A percentile compares a stretch with the other conserved stretches of the same genome.
phyloP scores from a whole-genome alignment of 2,888 invertebrate genomes.

The Lasioglossum calceatum region DNA sequence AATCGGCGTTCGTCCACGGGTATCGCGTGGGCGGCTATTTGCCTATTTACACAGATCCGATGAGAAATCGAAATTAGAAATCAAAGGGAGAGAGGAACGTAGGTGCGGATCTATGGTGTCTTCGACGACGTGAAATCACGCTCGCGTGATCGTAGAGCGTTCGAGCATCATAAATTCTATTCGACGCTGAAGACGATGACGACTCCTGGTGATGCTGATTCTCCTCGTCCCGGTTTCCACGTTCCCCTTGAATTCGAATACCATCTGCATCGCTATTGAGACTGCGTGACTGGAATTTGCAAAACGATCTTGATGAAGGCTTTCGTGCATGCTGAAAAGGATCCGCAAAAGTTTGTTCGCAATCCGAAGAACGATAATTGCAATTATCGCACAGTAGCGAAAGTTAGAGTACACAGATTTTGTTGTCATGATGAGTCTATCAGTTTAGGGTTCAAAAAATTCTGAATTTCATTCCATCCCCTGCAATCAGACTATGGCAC shows the following conservation, averaged over 20 bases:
- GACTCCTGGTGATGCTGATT: conserved; percentile 54
- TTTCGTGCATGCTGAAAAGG: not conserved
- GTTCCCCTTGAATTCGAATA: conserved; percentile 41
- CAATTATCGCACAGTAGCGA: no score
- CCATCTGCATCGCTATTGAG: conserved; percentile 26
- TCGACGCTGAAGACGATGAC: conserved; percentile 49
- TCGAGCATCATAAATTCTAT: conserved; percentile 56
- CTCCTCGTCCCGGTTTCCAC: conserved; percentile 61
- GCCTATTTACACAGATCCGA: conserved; percentile 66
- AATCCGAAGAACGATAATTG: not conserved
- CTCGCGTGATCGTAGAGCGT: conserved; percentile 40
- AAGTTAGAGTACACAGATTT: no score
- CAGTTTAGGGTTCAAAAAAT: not conserved
- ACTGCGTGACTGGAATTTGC: conserved; percentile 21
- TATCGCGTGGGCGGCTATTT: conserved; percentile 60
- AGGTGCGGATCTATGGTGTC: conserved; percentile 56
- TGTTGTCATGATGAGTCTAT: no score
- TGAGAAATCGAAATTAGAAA: conserved; percentile 70
- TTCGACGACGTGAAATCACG: conserved; percentile 60
- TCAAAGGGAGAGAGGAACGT: conserved; percentile 48
- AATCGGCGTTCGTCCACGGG: conserved; percentile 27
- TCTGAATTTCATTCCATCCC: not conserved
- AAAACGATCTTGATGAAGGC: not conserved
- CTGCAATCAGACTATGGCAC: not conserved
- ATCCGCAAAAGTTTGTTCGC: not conserved